Percentiles rank a stretch among this genome's conserved stretches.
Conservation (phyloP, 2,888 invertebrate genomes). For the Parasteatoda lunata region DNA sequence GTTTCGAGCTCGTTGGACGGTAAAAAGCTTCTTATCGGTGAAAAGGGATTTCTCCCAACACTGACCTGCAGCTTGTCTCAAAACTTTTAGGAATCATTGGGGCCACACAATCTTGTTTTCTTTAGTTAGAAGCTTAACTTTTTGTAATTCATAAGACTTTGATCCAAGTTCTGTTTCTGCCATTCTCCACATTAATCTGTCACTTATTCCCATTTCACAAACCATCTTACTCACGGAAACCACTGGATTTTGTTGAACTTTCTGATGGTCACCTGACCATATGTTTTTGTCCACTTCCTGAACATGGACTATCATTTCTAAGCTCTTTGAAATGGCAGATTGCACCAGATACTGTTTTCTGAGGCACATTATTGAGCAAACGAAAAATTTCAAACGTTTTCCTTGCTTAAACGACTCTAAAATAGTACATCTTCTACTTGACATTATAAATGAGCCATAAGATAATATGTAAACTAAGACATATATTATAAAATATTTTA, state of each 20-base stretch:
- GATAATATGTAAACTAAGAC: background rate
- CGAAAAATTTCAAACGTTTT: background rate
- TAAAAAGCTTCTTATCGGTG: background rate
- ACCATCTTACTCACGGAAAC: background rate
- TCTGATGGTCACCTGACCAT: background rate
- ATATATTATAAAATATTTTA: constrained; percentile 4
- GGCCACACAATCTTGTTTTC: background rate
- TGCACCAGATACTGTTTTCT: background rate
- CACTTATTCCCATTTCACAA: constrained; percentile 14
- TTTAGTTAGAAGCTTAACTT: constrained; percentile 3
- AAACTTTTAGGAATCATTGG: background rate
- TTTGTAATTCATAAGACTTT: background rate
- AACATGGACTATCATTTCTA: background rate
- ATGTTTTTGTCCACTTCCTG: background rate
- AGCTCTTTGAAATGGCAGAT: background rate
- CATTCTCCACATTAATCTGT: background rate
- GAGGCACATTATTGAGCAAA: background rate
- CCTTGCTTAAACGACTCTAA: background rate
- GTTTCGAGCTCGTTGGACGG: background rate
- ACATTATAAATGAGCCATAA: background rate
- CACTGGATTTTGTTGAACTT: constrained; percentile 7
- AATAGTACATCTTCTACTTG: background rate
- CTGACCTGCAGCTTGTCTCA: background rate
- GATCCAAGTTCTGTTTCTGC: background rate
- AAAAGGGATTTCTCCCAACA: background rate